Evolutionary conservation across 2,113 vertebrate species (phyloP), one percentile per base, ranked within the genome.

Genomic region (Pandion haliaetus): DNA sequence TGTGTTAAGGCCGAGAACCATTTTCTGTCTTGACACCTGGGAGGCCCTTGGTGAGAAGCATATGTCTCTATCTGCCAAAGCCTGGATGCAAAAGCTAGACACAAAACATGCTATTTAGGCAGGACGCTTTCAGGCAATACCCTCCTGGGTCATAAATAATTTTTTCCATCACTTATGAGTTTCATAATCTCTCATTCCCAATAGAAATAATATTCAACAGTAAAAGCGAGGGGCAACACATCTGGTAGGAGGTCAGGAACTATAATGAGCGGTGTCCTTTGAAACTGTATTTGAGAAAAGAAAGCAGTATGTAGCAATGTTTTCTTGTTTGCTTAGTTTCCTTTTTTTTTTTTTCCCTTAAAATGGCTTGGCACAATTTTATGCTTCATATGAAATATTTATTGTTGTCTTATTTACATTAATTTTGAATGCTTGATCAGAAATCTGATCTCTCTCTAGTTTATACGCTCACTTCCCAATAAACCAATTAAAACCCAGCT

Each of bases 341-440:
- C 6, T 4, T 20, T 4, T 32, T 13, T 5, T 58, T 47, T 34
- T 55, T 17, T 11, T 16, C 11, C 52, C 25, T 23, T 54, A 49
- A 90, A 95, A 50, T 38, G 45, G 11, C 47, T 92, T 84, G 55
- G 69, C 57, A 57, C 29, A 0, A 0, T 16, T 82, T 86, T 82
- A 65, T 59, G 28, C 61, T 79, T 79, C 44, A 5, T 63, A n/a
- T 79, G 55, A 85, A 93, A 67, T 86, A 88, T 67, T 89, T 84
- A 36, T 47, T 87, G 12, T 66, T 83, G 36, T 61, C 70, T 61
- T 93, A 65, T 76, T 94, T 76, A 55, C 19, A 42, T 62, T 32
- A 55, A 52, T 94, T 89, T 84, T 54, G 61, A 82, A 76, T 47
- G 34, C 77, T 84, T 55, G 66, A 32, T 87, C 38, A 52, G 77